A percentile compares a stretch with the other conserved stretches of the same genome.
phyloP scores from a whole-genome alignment of 92 coral and sea anemone species.

The Blastomussa wellsi region DNA sequence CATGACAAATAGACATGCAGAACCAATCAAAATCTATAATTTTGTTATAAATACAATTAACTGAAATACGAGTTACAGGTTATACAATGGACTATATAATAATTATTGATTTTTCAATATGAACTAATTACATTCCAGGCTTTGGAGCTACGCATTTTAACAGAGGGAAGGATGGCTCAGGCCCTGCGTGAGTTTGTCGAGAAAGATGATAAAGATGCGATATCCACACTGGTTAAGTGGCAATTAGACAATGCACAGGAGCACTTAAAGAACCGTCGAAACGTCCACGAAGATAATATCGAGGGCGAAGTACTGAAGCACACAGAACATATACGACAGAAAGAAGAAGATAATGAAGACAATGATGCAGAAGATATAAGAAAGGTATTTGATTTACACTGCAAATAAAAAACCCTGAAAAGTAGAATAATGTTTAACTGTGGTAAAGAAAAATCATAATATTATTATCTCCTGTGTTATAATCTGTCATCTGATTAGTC shows the following conservation, averaged over 20 bases:
- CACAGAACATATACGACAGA: slow-evolving; percentile 62
- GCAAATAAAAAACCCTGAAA: neutral
- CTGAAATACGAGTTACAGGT: too few species aligned
- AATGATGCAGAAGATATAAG: slow-evolving; percentile 73
- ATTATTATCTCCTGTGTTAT: neutral
- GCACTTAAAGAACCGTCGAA: slow-evolving; percentile 65
- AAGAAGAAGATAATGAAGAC: slow-evolving; percentile 69
- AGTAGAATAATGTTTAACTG: too few species aligned
- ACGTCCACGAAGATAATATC: slow-evolving; percentile 76
- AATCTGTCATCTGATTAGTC: neutral
- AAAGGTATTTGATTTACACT: slow-evolving; percentile 36
- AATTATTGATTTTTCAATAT: too few species aligned
- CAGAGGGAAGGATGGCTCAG: slow-evolving; percentile 90
- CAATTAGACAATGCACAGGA: slow-evolving; percentile 86
- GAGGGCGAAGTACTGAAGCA: slow-evolving; percentile 76
- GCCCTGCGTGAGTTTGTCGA: slow-evolving; percentile 96
- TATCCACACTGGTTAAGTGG: slow-evolving; percentile 82
- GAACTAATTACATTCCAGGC: slow-evolving; percentile 68
- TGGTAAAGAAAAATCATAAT: neutral
- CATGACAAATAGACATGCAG: too few species aligned
- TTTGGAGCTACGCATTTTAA: slow-evolving; percentile 75
- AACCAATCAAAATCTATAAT: too few species aligned
- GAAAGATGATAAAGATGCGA: slow-evolving; percentile 96
- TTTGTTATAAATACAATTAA: too few species aligned
- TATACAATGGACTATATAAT: too few species aligned